Evolutionary conservation across 2,113 vertebrate species (phyloP).

Genomic region (Pygoscelis antarcticus): DNA sequence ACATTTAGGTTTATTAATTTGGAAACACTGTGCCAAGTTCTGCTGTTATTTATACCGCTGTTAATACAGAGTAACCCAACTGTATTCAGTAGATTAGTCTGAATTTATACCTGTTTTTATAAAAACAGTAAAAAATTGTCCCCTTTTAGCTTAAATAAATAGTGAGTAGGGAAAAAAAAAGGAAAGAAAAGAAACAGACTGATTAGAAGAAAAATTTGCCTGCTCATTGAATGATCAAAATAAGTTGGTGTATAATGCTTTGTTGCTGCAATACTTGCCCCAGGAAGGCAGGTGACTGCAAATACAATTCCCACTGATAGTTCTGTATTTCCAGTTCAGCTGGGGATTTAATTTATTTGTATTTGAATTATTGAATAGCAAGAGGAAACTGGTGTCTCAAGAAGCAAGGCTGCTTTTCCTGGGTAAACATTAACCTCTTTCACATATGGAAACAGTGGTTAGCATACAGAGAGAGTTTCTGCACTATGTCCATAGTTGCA

Average conservation of each 20-base stretch:
- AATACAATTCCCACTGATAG: background rate
- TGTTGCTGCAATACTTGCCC: background rate
- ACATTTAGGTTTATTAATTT: conserved; percentile 38
- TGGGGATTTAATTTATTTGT: background rate
- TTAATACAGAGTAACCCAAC: background rate
- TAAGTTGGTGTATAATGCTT: background rate
- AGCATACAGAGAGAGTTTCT: background rate
- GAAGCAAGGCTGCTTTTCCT: background rate
- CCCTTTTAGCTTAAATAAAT: background rate
- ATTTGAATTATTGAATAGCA: background rate
- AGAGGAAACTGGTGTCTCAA: background rate
- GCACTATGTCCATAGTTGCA: background rate
- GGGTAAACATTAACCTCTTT: background rate
- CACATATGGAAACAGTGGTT: background rate
- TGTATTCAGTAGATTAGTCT: background rate
- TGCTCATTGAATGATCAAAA: background rate
- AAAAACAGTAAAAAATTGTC: background rate
- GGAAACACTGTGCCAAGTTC: background rate
- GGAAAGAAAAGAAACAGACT: background rate
- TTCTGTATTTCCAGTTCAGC: background rate
- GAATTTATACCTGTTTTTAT: background rate
- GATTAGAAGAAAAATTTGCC: background rate
- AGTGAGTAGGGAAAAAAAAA: background rate
- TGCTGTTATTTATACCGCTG: conserved; percentile 7
- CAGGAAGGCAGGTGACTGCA: background rate